Conservation (phyloP, 2,888 invertebrate species). For the Caenorhabditis sp. region DNA sequence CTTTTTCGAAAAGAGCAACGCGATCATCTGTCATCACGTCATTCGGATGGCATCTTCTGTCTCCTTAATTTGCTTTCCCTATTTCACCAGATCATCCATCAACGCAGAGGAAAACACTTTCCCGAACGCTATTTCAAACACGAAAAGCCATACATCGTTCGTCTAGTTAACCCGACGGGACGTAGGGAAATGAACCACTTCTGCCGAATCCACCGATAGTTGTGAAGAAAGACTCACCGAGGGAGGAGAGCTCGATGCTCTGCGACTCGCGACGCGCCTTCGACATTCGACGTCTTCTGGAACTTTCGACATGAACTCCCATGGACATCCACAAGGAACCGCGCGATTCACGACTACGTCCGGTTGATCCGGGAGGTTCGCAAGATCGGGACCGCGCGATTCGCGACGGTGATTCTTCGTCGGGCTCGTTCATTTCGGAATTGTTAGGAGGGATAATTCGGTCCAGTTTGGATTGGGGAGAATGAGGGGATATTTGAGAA, state of each 20-base stretch:
- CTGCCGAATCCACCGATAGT: too few relatives aligned
- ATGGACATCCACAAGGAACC: slow-evolving; percentile 60
- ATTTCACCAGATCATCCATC: too few relatives aligned
- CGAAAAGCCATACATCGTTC: too few relatives aligned
- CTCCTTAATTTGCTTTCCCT: too few relatives aligned
- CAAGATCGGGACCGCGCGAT: slow-evolving; percentile 40
- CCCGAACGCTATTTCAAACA: too few relatives aligned
- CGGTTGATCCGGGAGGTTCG: slow-evolving; percentile 44
- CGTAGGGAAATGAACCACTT: too few relatives aligned
- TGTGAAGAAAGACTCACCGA: slow-evolving; percentile 57
- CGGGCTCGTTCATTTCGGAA: slow-evolving; percentile 18
- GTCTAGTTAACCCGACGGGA: too few relatives aligned
- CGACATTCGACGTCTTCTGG: slow-evolving; percentile 64
- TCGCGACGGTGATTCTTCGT: slow-evolving; percentile 32
- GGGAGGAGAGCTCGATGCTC: slow-evolving; percentile 63
- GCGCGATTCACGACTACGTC: slow-evolving; percentile 47
- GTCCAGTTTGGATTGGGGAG: slow-evolving; percentile 5
- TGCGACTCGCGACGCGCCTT: slow-evolving; percentile 62
- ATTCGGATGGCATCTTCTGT: too few relatives aligned
- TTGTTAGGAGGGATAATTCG: slow-evolving; percentile 12
- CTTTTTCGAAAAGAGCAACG: too few relatives aligned
- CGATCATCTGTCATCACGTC: too few relatives aligned
- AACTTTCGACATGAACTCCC: slow-evolving; percentile 57
- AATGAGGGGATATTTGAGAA: too few relatives aligned
- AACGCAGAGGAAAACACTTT: too few relatives aligned